Evolutionary conservation across 2,797 vertebrate genomes (phyloP).

Genomic region (Lepus townsendii): DNA sequence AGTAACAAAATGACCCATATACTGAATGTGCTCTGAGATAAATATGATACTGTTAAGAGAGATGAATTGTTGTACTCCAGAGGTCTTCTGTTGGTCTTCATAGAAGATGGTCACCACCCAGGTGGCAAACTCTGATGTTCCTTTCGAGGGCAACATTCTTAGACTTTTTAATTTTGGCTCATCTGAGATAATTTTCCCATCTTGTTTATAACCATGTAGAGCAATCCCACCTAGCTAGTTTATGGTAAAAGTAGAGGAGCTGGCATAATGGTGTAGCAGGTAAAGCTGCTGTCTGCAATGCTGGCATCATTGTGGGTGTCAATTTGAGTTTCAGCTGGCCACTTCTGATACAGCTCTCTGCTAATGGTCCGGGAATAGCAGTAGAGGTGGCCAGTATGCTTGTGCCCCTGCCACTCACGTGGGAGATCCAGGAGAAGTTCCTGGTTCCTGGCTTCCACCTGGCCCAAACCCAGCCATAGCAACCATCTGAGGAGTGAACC

Average conservation of each 20-base stretch:
- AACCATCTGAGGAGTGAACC: too few species aligned
- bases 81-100: conserved; percentile 17
- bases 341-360: too few species aligned
- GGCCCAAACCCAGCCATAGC: too few species aligned
- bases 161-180: not conserved
- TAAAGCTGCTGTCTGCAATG: too few species aligned
- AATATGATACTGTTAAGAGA: not conserved
- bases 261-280: too few species aligned
- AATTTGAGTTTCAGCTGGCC: too few species aligned
- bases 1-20: not conserved
- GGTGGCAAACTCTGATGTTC: not conserved
- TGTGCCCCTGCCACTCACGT: too few species aligned
- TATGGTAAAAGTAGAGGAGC: not conserved
- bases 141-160: not conserved
- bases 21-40: conserved; percentile 6
- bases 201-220: not conserved
- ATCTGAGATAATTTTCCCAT: not conserved
- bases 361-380: too few species aligned
- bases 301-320: too few species aligned
- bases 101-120: not conserved
- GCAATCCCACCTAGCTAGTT: conserved; percentile 30
- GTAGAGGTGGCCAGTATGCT: too few species aligned
- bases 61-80: not conserved
- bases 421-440: too few species aligned
- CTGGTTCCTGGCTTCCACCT: too few species aligned